These are phyloP conservation scores for Thaleichthys pacificus DNA, from an alignment of 2,797 vertebrate genomes.

Conservation along the genomic window DNA sequence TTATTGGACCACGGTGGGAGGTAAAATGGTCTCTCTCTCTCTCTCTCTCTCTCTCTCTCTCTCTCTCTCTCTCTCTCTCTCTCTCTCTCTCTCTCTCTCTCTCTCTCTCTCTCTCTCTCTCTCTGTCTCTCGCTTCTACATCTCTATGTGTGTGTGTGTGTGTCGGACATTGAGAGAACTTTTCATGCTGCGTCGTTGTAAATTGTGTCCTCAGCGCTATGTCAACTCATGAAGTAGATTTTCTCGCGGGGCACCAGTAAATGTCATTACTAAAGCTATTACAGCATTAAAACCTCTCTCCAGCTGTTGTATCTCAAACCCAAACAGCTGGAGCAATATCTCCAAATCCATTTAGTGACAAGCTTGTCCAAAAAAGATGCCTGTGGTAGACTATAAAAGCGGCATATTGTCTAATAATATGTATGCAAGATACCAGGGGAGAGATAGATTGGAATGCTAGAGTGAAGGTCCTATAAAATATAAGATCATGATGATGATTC, in stretches of 20 bases:
- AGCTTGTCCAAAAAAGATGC: constrained; percentile 30
- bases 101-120: neutral
- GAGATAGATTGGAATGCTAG: constrained; percentile 42
- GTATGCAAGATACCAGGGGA: constrained; percentile 25
- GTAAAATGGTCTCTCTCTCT: constrained; percentile 22
- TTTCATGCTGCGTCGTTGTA: neutral
- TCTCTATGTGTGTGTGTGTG: constrained; percentile 16
- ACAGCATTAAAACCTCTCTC: constrained; percentile 7
- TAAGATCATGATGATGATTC: constrained; percentile 58
- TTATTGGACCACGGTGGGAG: constrained; percentile 29
- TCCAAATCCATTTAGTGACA: constrained; percentile 43
- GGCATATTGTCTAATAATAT: neutral
- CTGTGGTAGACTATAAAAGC: neutral
- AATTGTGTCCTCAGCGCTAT: neutral
- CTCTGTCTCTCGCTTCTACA: neutral
- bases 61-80: too few relatives aligned
- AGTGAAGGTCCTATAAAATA: constrained; percentile 54
- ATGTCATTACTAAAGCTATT: constrained; percentile 31
- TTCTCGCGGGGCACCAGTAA: constrained; percentile 23
- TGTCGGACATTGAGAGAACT: neutral
- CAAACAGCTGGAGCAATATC: constrained; percentile 39
- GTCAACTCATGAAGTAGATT: constrained; percentile 22
- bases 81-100: too few relatives aligned
- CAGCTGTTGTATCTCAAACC: constrained; percentile 26
- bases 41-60: neutral